phyloP scores from a whole-genome alignment of 1,140 invertebrate genomes.

The Drosophila persimilis region DNA sequence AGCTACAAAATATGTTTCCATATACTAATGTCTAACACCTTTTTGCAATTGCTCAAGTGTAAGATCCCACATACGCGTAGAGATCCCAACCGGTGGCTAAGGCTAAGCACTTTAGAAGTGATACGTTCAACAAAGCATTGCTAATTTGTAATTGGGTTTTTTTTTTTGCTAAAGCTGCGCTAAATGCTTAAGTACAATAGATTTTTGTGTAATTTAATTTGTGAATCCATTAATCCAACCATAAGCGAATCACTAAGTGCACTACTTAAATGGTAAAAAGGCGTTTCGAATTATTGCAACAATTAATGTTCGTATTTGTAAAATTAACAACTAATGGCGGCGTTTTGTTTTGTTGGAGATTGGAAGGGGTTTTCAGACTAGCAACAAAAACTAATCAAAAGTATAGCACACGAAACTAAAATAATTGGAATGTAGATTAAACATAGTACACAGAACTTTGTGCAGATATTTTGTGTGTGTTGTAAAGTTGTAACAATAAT shows the following conservation, averaged over 20 bases:
- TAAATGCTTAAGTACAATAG: constrained; percentile 61
- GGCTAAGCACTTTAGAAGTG: constrained; percentile 67
- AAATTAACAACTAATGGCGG: constrained; percentile 68
- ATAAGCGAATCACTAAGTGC: constrained; percentile 68
- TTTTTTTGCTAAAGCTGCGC: constrained; percentile 69
- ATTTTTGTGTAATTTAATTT: constrained; percentile 38
- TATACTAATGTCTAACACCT: too few relatives aligned
- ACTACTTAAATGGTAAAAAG: constrained; percentile 73
- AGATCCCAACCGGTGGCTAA: constrained; percentile 29
- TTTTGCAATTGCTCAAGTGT: too few relatives aligned
- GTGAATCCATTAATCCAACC: constrained; percentile 28
- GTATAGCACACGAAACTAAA: constrained; percentile 50
- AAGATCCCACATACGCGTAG: too few relatives aligned
- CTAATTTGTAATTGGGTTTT: constrained; percentile 42
- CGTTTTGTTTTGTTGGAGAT: constrained; percentile 35
- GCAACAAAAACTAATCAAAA: constrained; percentile 60
- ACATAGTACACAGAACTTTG: constrained; percentile 12
- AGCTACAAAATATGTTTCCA: too few relatives aligned
- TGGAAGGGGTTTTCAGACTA: constrained; percentile 60
- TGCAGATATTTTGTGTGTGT: constrained; percentile 8
- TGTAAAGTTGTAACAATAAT: constrained; percentile 65
- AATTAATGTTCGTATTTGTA: constrained; percentile 47
- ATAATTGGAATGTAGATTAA: constrained; percentile 44
- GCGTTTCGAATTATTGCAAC: constrained; percentile 75
- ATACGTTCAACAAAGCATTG: constrained; percentile 73